Evolutionary conservation across 35 echinoderm and acorn worm genomes (phyloP).

Genomic region (Stichopus chloronotus): DNA sequence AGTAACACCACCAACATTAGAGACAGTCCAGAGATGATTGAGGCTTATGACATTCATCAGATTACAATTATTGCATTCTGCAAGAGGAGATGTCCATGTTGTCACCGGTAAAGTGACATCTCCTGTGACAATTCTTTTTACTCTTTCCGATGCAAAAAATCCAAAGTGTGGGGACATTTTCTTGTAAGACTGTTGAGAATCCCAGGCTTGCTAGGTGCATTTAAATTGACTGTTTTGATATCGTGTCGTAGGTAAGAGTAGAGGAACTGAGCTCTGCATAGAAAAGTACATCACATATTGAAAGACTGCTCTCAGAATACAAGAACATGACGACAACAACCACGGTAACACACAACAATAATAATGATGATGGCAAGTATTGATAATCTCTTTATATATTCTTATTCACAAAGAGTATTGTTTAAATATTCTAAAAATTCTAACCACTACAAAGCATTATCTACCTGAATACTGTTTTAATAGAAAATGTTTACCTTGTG

Average conservation of each 20-base stretch:
- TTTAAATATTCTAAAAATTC: slow-evolving; percentile 35
- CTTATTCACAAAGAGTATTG: slow-evolving; percentile 44
- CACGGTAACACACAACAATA: not conserved
- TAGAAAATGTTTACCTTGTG: slow-evolving; percentile 20
- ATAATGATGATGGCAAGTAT: slow-evolving; percentile 31
- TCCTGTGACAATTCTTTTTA: not conserved
- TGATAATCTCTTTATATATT: slow-evolving; percentile 36
- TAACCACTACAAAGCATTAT: not conserved
- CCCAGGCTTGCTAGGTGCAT: not conserved
- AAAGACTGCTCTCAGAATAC: slow-evolving; percentile 49
- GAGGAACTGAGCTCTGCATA: slow-evolving; percentile 17
- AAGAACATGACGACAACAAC: slow-evolving; percentile 18
- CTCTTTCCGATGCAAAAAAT: not conserved
- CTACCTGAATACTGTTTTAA: slow-evolving; percentile 39
- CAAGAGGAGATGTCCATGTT: not conserved
- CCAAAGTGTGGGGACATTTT: not conserved
- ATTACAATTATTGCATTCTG: slow-evolving; percentile 25
- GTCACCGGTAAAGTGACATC: not conserved
- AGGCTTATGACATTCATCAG: not conserved
- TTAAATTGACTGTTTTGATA: not conserved
- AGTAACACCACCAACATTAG: not conserved
- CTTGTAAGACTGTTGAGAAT: not conserved
- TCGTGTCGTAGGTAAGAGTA: not conserved
- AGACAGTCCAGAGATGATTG: not conserved
- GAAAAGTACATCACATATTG: slow-evolving; percentile 41